These are phyloP conservation scores for Melanotaenia pygmaea DNA, from an alignment of 2,797 vertebrate genomes.

Conservation along the genomic window DNA sequence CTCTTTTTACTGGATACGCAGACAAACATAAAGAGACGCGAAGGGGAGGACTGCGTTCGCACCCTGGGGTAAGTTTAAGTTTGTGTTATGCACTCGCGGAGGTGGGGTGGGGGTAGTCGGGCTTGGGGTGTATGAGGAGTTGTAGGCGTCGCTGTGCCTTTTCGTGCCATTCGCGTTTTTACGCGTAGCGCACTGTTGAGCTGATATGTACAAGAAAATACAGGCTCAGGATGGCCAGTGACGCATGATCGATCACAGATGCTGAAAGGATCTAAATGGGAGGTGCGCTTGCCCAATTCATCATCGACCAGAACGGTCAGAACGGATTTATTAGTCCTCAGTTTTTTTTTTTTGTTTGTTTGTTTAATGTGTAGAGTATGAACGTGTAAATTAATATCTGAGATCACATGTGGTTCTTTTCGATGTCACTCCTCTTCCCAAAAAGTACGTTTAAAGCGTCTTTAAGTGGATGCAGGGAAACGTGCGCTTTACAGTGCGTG, in stretches of 20 bases:
- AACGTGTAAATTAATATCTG: neutral
- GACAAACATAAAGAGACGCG: constrained; percentile 58
- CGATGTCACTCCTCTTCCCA: neutral
- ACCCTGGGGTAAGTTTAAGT: constrained; percentile 78
- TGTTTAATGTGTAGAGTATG: neutral
- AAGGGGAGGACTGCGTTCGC: constrained; percentile 73
- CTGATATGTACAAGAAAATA: neutral
- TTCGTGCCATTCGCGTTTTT: constrained; percentile 47
- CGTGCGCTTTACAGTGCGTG: neutral
- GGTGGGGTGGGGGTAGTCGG: neutral
- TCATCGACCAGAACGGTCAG: neutral
- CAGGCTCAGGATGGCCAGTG: constrained; percentile 33
- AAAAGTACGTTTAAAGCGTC: neutral
- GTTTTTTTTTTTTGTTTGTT: too few relatives aligned
- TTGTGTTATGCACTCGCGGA: neutral
- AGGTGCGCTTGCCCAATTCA: neutral
- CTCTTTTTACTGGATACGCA: constrained; percentile 68
- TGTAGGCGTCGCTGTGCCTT: constrained; percentile 8
- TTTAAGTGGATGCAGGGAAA: neutral
- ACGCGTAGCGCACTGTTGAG: constrained; percentile 35
- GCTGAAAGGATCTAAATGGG: neutral
- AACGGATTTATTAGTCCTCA: neutral
- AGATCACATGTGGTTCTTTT: constrained; percentile 14
- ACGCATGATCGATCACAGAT: constrained; percentile 44
- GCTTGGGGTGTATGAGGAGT: neutral